Base-by-base conservation (phyloP, 2,888 invertebrate genomes). In the Cetonia aurata region DNA sequence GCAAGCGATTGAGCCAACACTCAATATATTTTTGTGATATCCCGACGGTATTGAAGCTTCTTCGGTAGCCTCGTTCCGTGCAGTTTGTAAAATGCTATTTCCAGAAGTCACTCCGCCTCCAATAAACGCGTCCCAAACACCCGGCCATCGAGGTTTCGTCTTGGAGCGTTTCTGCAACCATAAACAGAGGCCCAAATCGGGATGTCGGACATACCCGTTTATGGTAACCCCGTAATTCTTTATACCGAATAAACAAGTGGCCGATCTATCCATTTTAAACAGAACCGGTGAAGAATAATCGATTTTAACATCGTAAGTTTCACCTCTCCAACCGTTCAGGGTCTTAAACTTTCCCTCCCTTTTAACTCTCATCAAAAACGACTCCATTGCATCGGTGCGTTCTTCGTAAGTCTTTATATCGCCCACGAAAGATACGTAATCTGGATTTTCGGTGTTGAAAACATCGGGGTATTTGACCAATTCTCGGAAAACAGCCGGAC, bases 81-180 rank as follows among this genome's bases (percentile, higher is more conserved):
- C 62, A 31, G 62, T 48, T 41, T 33, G 41, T 37, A 52, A 12
- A 8, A 65, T 41, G 1, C 8, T 10, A 2, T 50, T 48, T n/a
- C 62, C 62, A 6, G 17, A 6, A 0, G 17, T 37, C 10, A 65
- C 37, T 10, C 62, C 62, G 8, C 62, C 62, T 3, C 62, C 62
- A 6, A 65, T 50, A 37, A 41, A 33, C 10, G 50, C 15, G 10
- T 65, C 62, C 50, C 50, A 65, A 33, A 25, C 25, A 0, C 41
- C 62, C 0, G 50, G 15, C 62, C 62, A 65, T 41, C 52, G 37
- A 12, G 50, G 37, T 37, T 41, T 65, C 3, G n/a, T 25, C 8
- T 13, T 15, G n/a, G 52, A 50, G 10, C 62, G 62, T 19, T 50
- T 65, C 37, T 65, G 62, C 50, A 65, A 52, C 62, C 62, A 65